Base-by-base conservation (phyloP, 2,797 vertebrate species). In the Hypotaenidia okinawae region DNA sequence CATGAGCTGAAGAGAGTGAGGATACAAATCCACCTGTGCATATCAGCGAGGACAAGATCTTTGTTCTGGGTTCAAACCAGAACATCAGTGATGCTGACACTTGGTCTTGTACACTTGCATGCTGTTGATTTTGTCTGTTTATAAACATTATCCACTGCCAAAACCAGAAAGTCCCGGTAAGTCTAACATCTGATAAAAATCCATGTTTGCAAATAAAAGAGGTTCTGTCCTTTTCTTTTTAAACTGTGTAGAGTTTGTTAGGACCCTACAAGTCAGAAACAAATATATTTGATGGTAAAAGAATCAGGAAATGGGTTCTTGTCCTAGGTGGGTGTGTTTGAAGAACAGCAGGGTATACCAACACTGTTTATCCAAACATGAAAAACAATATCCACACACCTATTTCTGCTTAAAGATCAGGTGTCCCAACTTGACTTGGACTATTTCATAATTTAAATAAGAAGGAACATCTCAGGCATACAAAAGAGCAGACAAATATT, bases 51-150 rank as follows among this genome's bases (percentile, higher is more conserved):
- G 52, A 54, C 32, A 45, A 74, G 18, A 8, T 32, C 68, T 30
- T n/a, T 51, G 49, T 24, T 19, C 35, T n/a, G 17, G 2, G 15
- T 72, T 80, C 79, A 78, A 55, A 11, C 23, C 30, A 63, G 61
- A 80, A 43, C 24, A 55, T 2, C 35, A 47, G 25, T 0, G 4
- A 35, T 30, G 10, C 5, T 2, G 7, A n/a, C 4, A 3, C 22
- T 32, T 67, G 28, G 16, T 24, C n/a, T 47, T 51, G 22, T 15
- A 73, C 5, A 52, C 22, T 52, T 41, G 15, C 11, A 33, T 5
- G 54, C 11, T 74, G 15, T 28, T 30, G 35, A 25, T 32, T 61
- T 51, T 66, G n/a, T 41, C 49, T 66, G 27, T 58, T 86, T 62
- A 64, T 72, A 72, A 70, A 67, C 11, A 17, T 19, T 18, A 28